Evolutionary conservation across 2,113 vertebrate species (phyloP).

Genomic region (Mobula hypostoma): DNA sequence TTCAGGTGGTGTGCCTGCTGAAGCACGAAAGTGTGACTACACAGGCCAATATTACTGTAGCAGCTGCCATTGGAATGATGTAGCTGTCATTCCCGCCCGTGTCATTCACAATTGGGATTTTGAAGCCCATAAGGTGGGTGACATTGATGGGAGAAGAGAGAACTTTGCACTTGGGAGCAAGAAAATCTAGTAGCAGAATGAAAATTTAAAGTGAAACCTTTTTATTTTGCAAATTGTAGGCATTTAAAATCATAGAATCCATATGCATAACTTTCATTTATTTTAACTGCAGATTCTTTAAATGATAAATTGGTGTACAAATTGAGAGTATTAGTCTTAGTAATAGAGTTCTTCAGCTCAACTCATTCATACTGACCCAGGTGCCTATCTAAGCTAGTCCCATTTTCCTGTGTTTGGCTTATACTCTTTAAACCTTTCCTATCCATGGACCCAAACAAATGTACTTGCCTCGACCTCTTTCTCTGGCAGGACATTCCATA

Average conservation of each 20-base stretch:
- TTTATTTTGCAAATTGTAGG: not conserved
- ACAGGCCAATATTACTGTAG: constrained; percentile 93
- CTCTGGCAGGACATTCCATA: no score
- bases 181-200: not conserved
- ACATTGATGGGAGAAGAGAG: not conserved
- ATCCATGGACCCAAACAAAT: no score
- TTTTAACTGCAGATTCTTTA: not conserved
- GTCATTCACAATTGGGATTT: constrained; percentile 99
- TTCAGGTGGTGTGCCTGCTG: constrained; percentile 77
- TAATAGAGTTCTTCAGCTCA: no score
- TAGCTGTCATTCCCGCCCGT: constrained; percentile 76
- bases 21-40: constrained; percentile 93
- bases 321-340: no score
- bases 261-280: not conserved
- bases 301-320: no score
- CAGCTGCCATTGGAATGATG: constrained; percentile 95
- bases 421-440: no score
- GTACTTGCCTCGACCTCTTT: no score
- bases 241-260: not conserved
- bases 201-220: not conserved
- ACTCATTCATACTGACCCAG: no score
- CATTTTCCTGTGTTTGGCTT: no score
- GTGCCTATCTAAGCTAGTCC: no score
- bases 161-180: not conserved
- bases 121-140: constrained; percentile 77